A percentile compares a stretch with the other conserved stretches of the same genome.
phyloP scores from a whole-genome alignment of 2,797 vertebrate genomes.

The Dendrocincla fuliginosa region DNA sequence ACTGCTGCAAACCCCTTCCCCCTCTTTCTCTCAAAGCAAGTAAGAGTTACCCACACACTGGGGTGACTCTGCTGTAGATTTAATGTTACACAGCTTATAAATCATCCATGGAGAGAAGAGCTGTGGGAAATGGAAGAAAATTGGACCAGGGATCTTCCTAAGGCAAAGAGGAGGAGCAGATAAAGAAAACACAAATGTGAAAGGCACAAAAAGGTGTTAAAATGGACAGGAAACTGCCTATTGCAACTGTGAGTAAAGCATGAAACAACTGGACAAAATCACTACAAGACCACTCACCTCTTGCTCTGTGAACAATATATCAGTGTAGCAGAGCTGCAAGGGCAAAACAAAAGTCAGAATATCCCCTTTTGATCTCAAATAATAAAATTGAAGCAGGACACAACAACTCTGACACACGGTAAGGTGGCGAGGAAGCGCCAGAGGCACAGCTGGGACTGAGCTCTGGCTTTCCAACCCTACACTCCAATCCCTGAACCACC shows the following conservation, averaged over 20 bases:
- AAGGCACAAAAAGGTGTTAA: background rate
- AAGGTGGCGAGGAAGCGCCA: background rate
- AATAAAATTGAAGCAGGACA: background rate
- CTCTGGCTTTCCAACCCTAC: background rate
- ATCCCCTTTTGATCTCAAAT: background rate
- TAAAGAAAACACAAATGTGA: background rate
- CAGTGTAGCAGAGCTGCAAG: slow-evolving; percentile 94
- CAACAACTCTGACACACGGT: background rate
- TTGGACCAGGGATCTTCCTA: background rate
- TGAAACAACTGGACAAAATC: background rate
- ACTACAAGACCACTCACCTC: slow-evolving; percentile 81
- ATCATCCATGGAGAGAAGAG: background rate
- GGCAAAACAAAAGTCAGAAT: background rate
- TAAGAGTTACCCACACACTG: background rate
- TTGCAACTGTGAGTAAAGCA: background rate
- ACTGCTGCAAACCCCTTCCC: background rate
- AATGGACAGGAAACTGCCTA: background rate
- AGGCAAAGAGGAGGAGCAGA: background rate
- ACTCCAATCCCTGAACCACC: background rate
- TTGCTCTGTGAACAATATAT: slow-evolving; percentile 98
- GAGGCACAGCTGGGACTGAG: background rate
- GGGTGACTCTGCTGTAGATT: background rate
- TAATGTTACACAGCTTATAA: background rate
- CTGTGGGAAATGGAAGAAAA: background rate
- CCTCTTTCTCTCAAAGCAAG: background rate